Conservation (phyloP, 1,140 invertebrate species). For the Drosophila seguyi region DNA sequence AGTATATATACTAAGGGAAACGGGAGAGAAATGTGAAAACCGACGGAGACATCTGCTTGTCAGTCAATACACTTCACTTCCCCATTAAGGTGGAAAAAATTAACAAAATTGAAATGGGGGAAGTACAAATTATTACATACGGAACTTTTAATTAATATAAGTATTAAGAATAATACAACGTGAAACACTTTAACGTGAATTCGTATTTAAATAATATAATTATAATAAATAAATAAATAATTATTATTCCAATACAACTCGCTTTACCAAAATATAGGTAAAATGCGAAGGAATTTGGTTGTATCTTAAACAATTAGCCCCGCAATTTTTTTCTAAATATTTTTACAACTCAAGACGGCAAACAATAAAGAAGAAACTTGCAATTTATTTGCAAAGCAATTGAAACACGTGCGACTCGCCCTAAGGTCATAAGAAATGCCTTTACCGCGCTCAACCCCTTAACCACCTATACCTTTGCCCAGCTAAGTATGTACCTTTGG, state of each 20-base stretch:
- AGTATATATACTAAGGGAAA: slow-evolving; percentile 7
- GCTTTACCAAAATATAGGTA: too few species aligned
- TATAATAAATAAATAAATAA: too few species aligned
- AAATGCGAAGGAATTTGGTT: background rate
- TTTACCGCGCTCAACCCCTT: slow-evolving; percentile 10
- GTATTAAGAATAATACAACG: background rate
- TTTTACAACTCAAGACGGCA: slow-evolving; percentile 4
- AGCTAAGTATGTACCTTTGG: background rate
- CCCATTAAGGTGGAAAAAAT: slow-evolving; percentile 17
- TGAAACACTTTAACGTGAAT: background rate
- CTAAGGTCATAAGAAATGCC: slow-evolving; percentile 39
- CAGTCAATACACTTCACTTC: slow-evolving; percentile 12
- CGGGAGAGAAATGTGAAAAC: slow-evolving; percentile 1
- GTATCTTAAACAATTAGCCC: background rate
- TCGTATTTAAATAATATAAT: background rate
- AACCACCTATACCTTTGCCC: background rate
- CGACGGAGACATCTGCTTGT: slow-evolving; percentile 5
- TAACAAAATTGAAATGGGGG: background rate
- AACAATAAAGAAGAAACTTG: slow-evolving; percentile 19
- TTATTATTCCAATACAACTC: background rate
- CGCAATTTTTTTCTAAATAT: background rate
- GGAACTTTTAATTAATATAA: background rate
- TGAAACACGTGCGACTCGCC: slow-evolving; percentile 42
- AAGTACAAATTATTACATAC: background rate
- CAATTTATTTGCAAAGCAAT: slow-evolving; percentile 58